These are phyloP conservation scores for Holothuria scabra DNA, from an alignment of 53 echinoderm and acorn worm genomes.

Conservation along the genomic window DNA sequence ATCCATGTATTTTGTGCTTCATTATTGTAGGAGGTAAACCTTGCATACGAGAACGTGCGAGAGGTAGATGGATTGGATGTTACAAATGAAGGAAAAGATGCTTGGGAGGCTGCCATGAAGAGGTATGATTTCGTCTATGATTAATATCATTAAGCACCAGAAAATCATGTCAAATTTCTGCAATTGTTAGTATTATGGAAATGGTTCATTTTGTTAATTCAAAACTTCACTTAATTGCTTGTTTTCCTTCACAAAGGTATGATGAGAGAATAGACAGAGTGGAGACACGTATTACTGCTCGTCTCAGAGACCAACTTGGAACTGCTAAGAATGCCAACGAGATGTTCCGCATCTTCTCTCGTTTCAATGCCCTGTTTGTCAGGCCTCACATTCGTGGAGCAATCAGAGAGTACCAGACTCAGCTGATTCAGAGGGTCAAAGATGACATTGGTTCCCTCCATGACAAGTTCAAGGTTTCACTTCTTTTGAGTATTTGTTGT, in stretches of 20 bases:
- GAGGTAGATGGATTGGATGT: constrained; percentile 98
- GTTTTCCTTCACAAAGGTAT: constrained; percentile 53
- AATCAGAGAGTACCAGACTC: constrained; percentile 97
- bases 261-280: constrained; percentile 98
- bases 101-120: constrained; percentile 99
- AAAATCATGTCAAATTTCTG: no score
- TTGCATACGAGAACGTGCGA: constrained; percentile 98
- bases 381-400: constrained; percentile 98
- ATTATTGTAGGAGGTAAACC: constrained; percentile 83
- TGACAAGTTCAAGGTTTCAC: constrained; percentile 91
- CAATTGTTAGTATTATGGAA: not conserved
- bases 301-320: constrained; percentile 97
- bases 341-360: constrained; percentile 99
- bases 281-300: constrained; percentile 98
- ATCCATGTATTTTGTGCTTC: not conserved
- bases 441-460: constrained; percentile 98
- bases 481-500: not conserved
- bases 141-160: no score
- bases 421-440: constrained; percentile 96
- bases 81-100: constrained; percentile 92
- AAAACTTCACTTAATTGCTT: not conserved
- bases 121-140: constrained; percentile 45
- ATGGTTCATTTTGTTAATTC: no score
- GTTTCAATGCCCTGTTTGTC: constrained; percentile 99
- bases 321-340: constrained; percentile 99